Conservation (phyloP, 2,888 invertebrate genomes). For the Sinhomidia bicolor region DNA sequence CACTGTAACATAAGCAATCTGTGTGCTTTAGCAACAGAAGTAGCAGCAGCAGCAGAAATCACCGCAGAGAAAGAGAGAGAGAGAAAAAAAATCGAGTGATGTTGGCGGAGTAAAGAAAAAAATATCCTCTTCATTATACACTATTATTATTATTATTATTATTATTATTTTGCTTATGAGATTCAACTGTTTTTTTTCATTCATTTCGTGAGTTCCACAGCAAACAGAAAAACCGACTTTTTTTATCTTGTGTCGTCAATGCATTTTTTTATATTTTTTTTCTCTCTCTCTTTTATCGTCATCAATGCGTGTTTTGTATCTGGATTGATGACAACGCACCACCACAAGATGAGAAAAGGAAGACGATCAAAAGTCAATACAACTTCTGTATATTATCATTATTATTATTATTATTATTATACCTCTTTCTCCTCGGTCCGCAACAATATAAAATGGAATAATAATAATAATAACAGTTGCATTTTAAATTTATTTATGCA, state of each 20-base stretch:
- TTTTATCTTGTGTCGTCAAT: too few relatives aligned
- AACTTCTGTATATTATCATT: background rate
- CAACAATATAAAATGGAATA: constrained; percentile 11
- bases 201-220: constrained; percentile 47
- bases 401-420: too few relatives aligned
- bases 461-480: constrained; percentile 3
- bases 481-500: constrained; percentile 25
- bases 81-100: background rate
- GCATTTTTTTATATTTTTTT: background rate
- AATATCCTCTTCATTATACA: background rate
- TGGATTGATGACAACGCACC: background rate
- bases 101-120: background rate
- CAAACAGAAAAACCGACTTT: background rate
- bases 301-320: background rate
- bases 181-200: constrained; percentile 57
- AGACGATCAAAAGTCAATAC: background rate
- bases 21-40: background rate
- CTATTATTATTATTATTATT: background rate
- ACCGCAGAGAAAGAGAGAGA: background rate
- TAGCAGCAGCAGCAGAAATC: background rate
- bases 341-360: too few relatives aligned
- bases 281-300: background rate
- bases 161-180: constrained; percentile 43
- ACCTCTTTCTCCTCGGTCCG: background rate
- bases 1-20: background rate